phyloP scores from a whole-genome alignment of 2,888 invertebrate genomes.

The Trachelus troglodyta region DNA sequence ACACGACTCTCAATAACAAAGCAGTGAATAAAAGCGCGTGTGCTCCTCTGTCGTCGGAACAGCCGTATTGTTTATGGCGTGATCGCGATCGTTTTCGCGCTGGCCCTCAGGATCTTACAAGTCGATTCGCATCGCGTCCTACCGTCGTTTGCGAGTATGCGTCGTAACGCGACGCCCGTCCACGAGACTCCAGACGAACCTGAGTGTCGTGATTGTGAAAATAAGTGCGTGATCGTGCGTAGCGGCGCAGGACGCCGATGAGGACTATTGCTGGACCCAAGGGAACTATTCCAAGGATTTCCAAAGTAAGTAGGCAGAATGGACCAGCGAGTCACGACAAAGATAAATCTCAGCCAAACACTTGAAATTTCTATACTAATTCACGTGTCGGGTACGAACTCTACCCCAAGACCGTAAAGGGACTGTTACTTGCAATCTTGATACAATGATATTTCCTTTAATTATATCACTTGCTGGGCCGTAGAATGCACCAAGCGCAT shows the following conservation, averaged over 20 bases:
- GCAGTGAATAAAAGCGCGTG: neutral
- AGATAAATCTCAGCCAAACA: neutral
- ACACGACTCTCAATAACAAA: neutral
- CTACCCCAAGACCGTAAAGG: neutral
- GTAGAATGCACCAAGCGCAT: neutral
- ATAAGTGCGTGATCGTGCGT: neutral
- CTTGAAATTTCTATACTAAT: neutral
- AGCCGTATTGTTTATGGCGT: neutral
- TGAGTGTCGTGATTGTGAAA: neutral
- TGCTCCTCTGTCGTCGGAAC: neutral
- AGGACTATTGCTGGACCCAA: neutral
- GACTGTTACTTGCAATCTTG: neutral
- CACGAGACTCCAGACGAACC: neutral
- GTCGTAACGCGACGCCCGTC: neutral
- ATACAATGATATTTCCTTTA: neutral
- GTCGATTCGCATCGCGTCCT: slow-evolving; percentile 4
- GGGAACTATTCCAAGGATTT: neutral
- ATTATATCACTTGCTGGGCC: neutral
- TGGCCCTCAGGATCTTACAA: neutral
- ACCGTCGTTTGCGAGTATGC: neutral
- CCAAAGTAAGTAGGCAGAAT: neutral
- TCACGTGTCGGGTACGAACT: neutral
- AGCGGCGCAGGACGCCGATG: neutral
- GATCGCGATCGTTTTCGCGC: neutral
- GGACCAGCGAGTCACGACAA: neutral